Percentiles rank a stretch among this genome's conserved stretches.
Conservation (phyloP, 2,113 vertebrate species). For the Mustela lutreola region DNA sequence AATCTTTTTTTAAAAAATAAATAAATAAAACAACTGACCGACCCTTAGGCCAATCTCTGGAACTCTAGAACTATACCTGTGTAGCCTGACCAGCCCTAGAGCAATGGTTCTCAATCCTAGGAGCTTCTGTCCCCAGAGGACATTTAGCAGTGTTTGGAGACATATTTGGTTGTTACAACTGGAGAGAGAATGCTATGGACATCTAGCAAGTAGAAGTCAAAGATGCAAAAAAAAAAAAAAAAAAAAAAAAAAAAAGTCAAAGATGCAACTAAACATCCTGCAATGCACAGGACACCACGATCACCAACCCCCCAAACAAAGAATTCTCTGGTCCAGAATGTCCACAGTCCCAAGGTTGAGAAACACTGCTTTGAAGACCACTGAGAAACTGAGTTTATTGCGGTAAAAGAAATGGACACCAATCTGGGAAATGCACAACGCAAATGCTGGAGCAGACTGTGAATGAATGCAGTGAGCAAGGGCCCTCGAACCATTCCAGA, state of each 20-base stretch:
- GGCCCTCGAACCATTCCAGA: constrained; percentile 9
- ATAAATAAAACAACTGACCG: background rate
- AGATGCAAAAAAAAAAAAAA: too few species aligned
- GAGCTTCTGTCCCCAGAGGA: background rate
- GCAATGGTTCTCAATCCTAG: background rate
- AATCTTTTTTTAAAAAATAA: too few species aligned
- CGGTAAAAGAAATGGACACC: constrained; percentile 26
- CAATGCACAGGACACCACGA: background rate
- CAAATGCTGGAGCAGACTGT: background rate
- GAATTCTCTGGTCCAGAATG: constrained; percentile 1
- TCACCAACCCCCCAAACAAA: background rate
- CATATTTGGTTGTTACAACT: background rate
- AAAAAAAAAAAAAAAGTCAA: too few species aligned
- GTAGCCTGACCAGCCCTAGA: background rate
- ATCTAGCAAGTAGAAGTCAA: background rate
- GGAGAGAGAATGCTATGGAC: background rate
- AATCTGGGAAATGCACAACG: background rate
- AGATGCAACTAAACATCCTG: background rate
- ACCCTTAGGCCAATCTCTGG: background rate
- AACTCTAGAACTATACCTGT: background rate
- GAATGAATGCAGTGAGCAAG: constrained; percentile 13
- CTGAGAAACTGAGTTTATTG: background rate
- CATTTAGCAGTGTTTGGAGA: background rate
- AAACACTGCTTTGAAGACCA: background rate
- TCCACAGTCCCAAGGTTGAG: background rate